Base-by-base conservation (phyloP, 37 sponge, comb jelly and placozoan genomes). In the Aplysina aerophoba region DNA sequence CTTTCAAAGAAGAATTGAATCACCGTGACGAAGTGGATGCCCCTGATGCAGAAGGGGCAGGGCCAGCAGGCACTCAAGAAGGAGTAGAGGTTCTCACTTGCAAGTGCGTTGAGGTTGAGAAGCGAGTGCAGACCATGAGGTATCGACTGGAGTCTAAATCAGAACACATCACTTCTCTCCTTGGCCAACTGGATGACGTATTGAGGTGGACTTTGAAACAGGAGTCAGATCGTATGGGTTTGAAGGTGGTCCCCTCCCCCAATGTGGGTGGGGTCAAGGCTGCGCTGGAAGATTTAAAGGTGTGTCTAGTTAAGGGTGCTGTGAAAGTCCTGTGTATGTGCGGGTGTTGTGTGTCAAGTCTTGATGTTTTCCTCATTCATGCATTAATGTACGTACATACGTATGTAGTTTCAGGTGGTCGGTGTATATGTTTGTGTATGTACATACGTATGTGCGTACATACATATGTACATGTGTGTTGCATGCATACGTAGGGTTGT, bases 81-180 rank as follows among this genome's bases (percentile, higher is more conserved):
- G 73, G 73, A 33, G 73, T 71, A 5, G 20, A 28, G 31, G 36
- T 71, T 34, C 28, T 71, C 6, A 21, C 37, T 25, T 8, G 3
- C 20, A 71, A 34, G 73, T 71, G 31, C 4, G 6, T 5, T 20
- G 73, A 71, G 20, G 37, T 71, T 1, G 73, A 28, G 33, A 33
- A 71, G 5, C n/a, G 16, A 37, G 73, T 71, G 6, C 73, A 5
- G 37, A 11, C 33, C 28, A 3, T 71, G 73, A 71, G 73, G 73
- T 33, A 71, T 19, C 36, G 28, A 12, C 28, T 71, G 73, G 73
- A 71, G 28, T 71, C 73, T 8, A 71, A 71, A 71, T 71, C 73
- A 71, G 73, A 15, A 11, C 20, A 34, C 31, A 33, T 71, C 28
- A 71, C 13, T 71, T 4, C 28, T 5, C 33, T 71, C 28, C 20